Evolutionary conservation across 92 coral and sea anemone species (phyloP).

Genomic region (Phenganax stokvisi): DNA sequence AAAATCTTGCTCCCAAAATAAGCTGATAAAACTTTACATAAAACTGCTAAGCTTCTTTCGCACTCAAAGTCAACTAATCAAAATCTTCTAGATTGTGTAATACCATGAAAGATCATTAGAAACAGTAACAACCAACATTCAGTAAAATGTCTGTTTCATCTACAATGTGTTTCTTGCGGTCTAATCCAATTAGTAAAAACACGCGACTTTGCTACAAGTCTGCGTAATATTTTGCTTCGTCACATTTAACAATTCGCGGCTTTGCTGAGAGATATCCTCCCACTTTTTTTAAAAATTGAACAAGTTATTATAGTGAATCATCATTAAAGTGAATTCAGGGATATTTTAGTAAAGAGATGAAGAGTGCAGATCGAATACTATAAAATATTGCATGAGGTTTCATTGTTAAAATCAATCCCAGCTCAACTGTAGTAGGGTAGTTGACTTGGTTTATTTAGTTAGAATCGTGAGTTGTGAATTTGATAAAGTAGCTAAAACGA

Average conservation of each 20-base stretch:
- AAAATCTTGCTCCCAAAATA: neutral
- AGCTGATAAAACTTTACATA: neutral
- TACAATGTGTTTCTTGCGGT: neutral
- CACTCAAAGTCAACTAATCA: neutral
- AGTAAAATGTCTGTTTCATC: neutral
- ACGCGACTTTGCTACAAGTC: no score
- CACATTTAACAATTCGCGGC: neutral
- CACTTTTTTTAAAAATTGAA: neutral
- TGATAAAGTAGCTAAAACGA: neutral
- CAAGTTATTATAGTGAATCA: no score
- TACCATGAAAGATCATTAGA: neutral
- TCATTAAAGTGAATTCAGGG: no score
- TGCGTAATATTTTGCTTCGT: neutral
- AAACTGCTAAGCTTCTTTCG: no score
- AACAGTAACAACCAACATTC: neutral
- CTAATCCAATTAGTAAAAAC: neutral
- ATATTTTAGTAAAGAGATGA: neutral
- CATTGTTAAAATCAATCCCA: neutral
- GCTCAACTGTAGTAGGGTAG: neutral
- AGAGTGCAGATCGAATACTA: neutral
- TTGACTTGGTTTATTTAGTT: neutral
- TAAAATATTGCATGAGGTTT: neutral
- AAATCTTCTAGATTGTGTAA: neutral
- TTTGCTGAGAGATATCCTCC: neutral
- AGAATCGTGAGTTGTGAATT: conserved; percentile 22